Evolutionary conservation across 2,797 vertebrate genomes (phyloP), one percentile per base, ranked within the genome.

Genomic region (Pipistrellus kuhlii): DNA sequence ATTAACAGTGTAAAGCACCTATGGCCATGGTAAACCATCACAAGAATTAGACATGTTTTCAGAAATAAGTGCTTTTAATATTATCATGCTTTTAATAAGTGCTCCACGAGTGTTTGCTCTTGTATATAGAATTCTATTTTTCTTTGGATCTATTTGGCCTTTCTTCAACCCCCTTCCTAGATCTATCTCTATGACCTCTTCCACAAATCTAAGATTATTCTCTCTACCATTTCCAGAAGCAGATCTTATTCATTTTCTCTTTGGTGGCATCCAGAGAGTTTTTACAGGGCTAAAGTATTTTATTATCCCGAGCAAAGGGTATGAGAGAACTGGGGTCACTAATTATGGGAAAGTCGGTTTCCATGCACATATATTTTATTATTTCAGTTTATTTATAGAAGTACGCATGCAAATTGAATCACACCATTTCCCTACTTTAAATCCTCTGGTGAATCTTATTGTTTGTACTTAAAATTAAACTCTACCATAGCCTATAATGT

Each of bases 361-460:
- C 18, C 18, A 30, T 57, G 14, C 8, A 75, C 14, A 83, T 32
- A 32, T 64, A 71, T 59, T 69, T 78, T 17, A 75, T 68, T 12
- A 76, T 88, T 90, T 76, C n/a, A 77, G 35, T 35, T 86, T 82
- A 48, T 72, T 81, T 92, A 62, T 15, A 21, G 66, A 83, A 20
- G 48, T 55, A 62, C 4, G 23, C 68, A 75, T 46, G 23, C 30
- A 88, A 83, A 80, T 66, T 17, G 25, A 85, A 68, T 59, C n/a
- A 81, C 35, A 90, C 66, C 21, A 64, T 77, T 82, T 4, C 5
- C 25, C 35, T 81, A 14, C 4, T 53, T 72, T 27, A 85, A 85
- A 77, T 11, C 23, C 10, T 73, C n/a, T 35, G 13, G 32, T 71
- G 6, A 8, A 44, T 57, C 46, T 57, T 92, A 71, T 10, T 72